Percentiles rank a stretch among this genome's conserved stretches.
phyloP scores from a whole-genome alignment of 2,888 invertebrate species.

The Drosophila imparisetae region DNA sequence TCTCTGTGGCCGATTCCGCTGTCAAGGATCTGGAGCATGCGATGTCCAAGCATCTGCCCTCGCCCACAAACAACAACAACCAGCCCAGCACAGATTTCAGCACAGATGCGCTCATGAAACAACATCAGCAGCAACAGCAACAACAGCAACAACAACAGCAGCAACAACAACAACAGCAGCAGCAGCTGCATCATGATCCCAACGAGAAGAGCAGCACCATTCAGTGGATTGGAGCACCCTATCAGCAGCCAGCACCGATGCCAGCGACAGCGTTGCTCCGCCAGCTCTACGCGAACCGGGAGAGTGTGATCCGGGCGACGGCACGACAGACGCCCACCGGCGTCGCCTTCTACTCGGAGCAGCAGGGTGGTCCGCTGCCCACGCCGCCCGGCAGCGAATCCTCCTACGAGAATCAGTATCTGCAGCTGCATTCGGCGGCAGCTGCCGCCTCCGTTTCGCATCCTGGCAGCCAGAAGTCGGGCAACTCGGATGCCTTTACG shows the following conservation, averaged over 20 bases:
- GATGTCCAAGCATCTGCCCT: conserved; percentile 97
- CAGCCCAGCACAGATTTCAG: conserved; percentile 93
- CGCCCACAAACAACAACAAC: conserved; percentile 83
- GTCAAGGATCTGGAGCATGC: conserved; percentile 96
- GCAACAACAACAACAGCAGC: conserved; percentile 86
- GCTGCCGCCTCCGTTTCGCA: conserved; percentile 61
- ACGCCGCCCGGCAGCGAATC: conserved; percentile 96
- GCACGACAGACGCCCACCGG: conserved; percentile 85
- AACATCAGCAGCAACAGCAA: conserved; percentile 87
- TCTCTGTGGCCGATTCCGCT: conserved; percentile 78
- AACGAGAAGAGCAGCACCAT: conserved; percentile 88
- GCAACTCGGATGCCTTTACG: conserved; percentile 86
- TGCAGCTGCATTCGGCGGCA: conserved; percentile 85
- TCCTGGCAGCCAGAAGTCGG: conserved; percentile 84
- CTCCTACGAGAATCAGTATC: conserved; percentile 88
- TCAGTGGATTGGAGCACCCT: conserved; percentile 96
- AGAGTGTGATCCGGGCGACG: conserved; percentile 97
- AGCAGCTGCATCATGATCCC: conserved; percentile 86
- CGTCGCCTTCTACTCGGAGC: conserved; percentile 84
- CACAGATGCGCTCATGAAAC: conserved; percentile 92
- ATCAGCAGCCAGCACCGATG: conserved; percentile 87
- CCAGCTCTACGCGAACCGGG: conserved; percentile 96
- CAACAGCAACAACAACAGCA: conserved; percentile 90
- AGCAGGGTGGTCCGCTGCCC: conserved; percentile 90
- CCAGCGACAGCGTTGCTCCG: conserved; percentile 95